Evolutionary conservation across 2,888 invertebrate species (phyloP).

Genomic region (Tethea ocularis): DNA sequence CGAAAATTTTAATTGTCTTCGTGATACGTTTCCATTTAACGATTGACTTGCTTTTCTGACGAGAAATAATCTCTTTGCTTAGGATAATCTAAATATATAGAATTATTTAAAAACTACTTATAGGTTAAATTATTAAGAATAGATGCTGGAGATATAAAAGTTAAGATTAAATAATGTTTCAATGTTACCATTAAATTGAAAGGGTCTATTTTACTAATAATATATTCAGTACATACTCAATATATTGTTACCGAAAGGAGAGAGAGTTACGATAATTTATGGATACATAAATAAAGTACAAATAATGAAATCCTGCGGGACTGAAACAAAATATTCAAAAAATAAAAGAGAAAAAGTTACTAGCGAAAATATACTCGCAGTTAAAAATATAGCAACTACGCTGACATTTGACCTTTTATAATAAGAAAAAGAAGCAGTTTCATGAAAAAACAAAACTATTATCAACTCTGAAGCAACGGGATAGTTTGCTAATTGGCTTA

Average conservation of each 20-base stretch:
- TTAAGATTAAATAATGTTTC: too few species aligned
- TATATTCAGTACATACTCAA: too few species aligned
- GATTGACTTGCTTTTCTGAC: not conserved
- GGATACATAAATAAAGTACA: too few species aligned
- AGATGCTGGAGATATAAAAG: not conserved
- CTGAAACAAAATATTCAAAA: not conserved
- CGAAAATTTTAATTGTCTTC: too few species aligned
- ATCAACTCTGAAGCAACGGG: not conserved
- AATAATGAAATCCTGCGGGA: not conserved
- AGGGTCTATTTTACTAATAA: too few species aligned
- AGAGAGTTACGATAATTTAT: too few species aligned
- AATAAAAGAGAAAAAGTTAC: not conserved
- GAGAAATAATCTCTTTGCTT: too few species aligned
- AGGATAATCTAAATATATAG: too few species aligned
- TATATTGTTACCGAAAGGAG: too few species aligned
- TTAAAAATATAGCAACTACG: not conserved
- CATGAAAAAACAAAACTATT: not conserved
- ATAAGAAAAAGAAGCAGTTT: not conserved
- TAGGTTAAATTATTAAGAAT: not conserved
- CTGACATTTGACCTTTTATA: not conserved
- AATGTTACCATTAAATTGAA: too few species aligned
- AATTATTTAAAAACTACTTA: too few species aligned
- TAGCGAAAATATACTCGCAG: not conserved
- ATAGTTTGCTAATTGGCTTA: constrained; percentile 2
- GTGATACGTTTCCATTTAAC: too few species aligned